Conservation (phyloP, 2,113 vertebrate species). For the Eurystomus gularis region DNA sequence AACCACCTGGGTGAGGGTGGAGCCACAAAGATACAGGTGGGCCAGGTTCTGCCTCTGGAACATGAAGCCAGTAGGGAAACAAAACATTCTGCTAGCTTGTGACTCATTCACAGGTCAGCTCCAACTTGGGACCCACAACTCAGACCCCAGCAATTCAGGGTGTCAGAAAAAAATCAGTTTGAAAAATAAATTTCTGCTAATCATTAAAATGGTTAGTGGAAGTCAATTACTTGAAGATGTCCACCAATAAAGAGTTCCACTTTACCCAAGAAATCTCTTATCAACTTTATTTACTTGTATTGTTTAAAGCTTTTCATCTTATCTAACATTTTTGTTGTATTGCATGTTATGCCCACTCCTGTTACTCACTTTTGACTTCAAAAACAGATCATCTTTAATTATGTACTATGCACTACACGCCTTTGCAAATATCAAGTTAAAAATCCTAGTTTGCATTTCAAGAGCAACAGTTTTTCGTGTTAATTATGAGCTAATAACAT, state of each 20-base stretch:
- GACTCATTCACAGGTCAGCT: too few species aligned
- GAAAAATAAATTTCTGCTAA: not conserved
- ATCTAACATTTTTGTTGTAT: not conserved
- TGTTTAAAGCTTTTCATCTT: not conserved
- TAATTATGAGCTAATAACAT: not conserved
- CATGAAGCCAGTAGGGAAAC: too few species aligned
- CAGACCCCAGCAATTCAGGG: too few species aligned
- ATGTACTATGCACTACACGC: not conserved
- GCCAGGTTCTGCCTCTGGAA: too few species aligned
- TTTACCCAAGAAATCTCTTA: not conserved
- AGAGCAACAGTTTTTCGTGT: not conserved
- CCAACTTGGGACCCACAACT: too few species aligned
- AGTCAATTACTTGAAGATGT: not conserved
- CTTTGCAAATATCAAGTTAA: not conserved
- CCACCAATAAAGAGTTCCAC: not conserved
- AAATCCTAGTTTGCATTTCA: not conserved
- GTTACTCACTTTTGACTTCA: not conserved
- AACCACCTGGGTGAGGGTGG: too few species aligned
- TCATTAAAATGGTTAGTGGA: not conserved
- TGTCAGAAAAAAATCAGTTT: not conserved
- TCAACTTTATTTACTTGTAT: not conserved
- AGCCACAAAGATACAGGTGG: too few species aligned
- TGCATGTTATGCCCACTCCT: not conserved
- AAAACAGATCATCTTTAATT: not conserved
- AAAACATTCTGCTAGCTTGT: too few species aligned